A percentile compares a stretch with the other conserved stretches of the same genome.
Conservation (phyloP, 2,113 vertebrate genomes). For the Rhineura floridana region DNA sequence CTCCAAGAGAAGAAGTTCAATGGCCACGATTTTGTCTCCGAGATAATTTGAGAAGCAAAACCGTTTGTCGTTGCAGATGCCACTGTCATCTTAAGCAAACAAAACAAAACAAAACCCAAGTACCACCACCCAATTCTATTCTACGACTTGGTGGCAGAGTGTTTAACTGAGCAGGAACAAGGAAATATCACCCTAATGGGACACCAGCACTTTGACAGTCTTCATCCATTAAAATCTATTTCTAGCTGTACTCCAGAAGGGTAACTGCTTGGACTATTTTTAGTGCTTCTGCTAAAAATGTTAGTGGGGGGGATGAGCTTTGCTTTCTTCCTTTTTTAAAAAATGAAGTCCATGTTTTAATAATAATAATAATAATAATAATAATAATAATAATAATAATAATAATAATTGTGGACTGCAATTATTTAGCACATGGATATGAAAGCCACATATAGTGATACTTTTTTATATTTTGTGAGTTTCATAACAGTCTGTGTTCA, state of each 20-base stretch:
- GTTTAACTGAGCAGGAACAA: constrained; percentile 53
- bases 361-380: neutral
- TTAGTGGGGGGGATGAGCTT: constrained; percentile 3
- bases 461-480: neutral
- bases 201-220: constrained; percentile 55
- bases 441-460: neutral
- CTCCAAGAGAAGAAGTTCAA: neutral
- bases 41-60: fast-evolving
- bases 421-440: too few species aligned
- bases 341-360: neutral
- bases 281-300: constrained; percentile 39
- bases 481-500: neutral
- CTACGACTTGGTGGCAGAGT: constrained; percentile 40
- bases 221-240: constrained; percentile 71
- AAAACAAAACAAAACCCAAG: neutral
- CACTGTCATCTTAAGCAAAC: neutral
- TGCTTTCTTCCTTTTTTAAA: too few species aligned
- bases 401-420: too few species aligned
- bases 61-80: neutral
- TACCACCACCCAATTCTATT: neutral
- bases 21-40: neutral
- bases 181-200: constrained; percentile 57
- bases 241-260: constrained; percentile 48
- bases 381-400: too few species aligned
- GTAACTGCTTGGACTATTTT: constrained; percentile 51